Evolutionary conservation across 2,797 vertebrate species (phyloP), one percentile per base, ranked within the genome.

Genomic region (Pteronotus mesoamericanus): DNA sequence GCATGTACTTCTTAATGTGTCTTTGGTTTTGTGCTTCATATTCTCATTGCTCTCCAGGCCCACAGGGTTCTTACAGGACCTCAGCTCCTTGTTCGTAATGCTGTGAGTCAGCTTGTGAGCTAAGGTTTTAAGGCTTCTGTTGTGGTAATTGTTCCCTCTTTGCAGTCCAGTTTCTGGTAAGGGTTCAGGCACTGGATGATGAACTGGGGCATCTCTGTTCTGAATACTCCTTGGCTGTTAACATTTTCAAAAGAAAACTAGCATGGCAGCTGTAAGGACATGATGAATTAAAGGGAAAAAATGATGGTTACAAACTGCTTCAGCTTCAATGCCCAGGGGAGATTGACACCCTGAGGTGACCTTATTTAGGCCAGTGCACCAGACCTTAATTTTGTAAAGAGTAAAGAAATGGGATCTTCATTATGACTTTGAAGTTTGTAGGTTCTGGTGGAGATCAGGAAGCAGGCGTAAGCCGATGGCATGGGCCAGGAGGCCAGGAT

Each of bases 1-100:
- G 99, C 99, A 99, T 99, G 98, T 99, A 99, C 94, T 99, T 99
- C 98, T 99, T 99, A 97, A 99, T 99, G 98, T 99, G 99, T 99
- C 99, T 99, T 99, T 99, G 84, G 99, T 99, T 98, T 99, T 99
- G 99, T 99, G 99, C 97, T 99, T 99, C 97, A 99, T 99, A 85
- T 99, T 99, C 98, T 99, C 99, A 19, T 99, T 99, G 98, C 99
- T 99, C 98, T 99, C 99, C 85, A 99, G 99, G 97, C 99, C 99
- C 98, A 99, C 99, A 0, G 99, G 99, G 98, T 99, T 99, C 97
- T 99, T 99, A 98, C 99, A 99, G 96, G 99, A 99, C 94, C 99
- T 99, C 96, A 99, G 98, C 97, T 99, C 99, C 98, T 99, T 99
- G 98, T 99, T 99, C 99, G 99, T 99, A 57, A 99, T 99, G 0